These are phyloP conservation scores for Sebastolobus altivelis DNA, from an alignment of 2,797 vertebrate genomes.

Conservation along the genomic window DNA sequence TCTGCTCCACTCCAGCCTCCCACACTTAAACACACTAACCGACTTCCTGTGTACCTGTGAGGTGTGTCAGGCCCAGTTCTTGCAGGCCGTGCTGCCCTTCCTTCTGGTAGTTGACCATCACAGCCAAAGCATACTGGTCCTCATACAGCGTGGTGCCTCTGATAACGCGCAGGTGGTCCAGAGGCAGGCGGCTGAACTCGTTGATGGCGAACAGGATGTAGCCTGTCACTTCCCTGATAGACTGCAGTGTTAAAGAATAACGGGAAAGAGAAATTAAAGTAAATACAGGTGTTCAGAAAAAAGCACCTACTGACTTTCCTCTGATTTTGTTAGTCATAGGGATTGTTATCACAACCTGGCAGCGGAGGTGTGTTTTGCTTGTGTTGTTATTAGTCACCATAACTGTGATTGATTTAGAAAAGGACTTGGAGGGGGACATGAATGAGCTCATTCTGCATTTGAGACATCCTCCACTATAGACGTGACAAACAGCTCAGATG, in stretches of 20 bases:
- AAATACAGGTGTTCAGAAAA: background rate
- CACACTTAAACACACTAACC: conserved; percentile 35
- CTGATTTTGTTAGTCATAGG: background rate
- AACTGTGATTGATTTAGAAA: conserved; percentile 32
- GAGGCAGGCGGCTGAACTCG: conserved; percentile 91
- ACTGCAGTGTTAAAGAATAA: conserved; percentile 80
- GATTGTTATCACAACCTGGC: conserved; percentile 11
- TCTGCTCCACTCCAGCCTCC: conserved; percentile 24
- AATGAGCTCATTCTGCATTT: conserved; percentile 38
- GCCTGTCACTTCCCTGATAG: conserved; percentile 97
- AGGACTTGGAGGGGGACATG: background rate
- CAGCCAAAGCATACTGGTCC: conserved; percentile 89
- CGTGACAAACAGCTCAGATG: conserved; percentile 15
- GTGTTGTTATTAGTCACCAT: conserved; percentile 31
- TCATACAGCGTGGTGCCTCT: conserved; percentile 95
- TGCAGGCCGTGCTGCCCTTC: conserved; percentile 92
- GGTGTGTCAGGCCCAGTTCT: conserved; percentile 93
- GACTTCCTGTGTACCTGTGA: conserved; percentile 88
- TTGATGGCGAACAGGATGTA: conserved; percentile 95
- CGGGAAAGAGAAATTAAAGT: background rate
- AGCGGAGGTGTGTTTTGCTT: conserved; percentile 26
- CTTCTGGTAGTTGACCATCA: conserved; percentile 96
- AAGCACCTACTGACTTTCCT: too few species aligned
- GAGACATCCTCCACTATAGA: conserved; percentile 34
- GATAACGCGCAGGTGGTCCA: conserved; percentile 95